phyloP scores from a whole-genome alignment of 1,140 invertebrate genomes.

The Caenorhabditis latens region DNA sequence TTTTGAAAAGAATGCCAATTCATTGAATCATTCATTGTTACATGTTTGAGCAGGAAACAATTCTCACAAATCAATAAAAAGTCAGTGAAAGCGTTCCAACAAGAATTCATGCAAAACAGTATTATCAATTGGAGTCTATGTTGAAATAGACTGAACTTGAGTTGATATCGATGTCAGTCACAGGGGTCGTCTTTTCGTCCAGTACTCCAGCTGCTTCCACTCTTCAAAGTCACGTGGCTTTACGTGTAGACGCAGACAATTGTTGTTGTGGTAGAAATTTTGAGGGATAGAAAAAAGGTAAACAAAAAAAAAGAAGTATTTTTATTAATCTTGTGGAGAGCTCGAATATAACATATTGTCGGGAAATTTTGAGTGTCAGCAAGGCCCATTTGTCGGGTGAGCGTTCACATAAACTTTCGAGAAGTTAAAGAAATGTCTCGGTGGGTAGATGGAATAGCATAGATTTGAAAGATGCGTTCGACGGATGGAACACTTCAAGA shows the following conservation, averaged over 20 bases:
- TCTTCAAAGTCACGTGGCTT: constrained; percentile 19
- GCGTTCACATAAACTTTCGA: constrained; percentile 32
- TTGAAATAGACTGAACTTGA: constrained; percentile 21
- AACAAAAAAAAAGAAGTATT: neutral
- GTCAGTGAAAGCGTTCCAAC: too few relatives aligned
- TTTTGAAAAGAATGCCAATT: too few relatives aligned
- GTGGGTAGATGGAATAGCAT: constrained; percentile 33
- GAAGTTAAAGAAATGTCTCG: constrained; percentile 29
- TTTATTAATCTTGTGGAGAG: too few relatives aligned
- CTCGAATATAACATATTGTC: too few relatives aligned
- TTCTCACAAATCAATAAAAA: too few relatives aligned
- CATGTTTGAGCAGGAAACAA: too few relatives aligned
- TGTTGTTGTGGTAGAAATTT: neutral
- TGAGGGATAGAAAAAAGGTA: neutral
- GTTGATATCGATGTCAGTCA: constrained; percentile 16
- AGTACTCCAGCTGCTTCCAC: constrained; percentile 26
- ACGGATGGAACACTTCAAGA: neutral
- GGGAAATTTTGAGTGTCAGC: neutral
- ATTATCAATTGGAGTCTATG: neutral
- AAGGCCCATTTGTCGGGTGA: constrained; percentile 26
- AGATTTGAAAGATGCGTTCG: constrained; percentile 8
- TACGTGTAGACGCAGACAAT: constrained; percentile 40
- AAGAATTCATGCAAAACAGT: neutral
- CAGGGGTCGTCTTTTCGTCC: constrained; percentile 13
- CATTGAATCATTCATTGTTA: too few relatives aligned